Percentiles rank a stretch among this genome's conserved stretches.
These are phyloP conservation scores for Strix uralensis DNA, from an alignment of 2,113 vertebrate genomes.

Conservation along the genomic window DNA sequence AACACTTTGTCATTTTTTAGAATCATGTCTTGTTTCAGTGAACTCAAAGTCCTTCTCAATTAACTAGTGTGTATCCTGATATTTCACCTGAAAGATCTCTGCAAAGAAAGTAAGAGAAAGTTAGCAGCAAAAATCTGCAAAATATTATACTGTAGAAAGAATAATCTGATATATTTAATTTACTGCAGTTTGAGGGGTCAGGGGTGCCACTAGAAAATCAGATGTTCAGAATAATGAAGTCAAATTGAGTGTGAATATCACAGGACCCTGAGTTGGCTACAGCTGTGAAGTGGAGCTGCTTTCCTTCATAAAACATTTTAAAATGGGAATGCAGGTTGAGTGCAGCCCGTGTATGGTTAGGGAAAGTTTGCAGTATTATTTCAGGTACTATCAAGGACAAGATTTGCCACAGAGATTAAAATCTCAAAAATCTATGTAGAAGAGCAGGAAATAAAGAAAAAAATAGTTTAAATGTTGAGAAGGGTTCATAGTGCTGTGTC, in stretches of 20 bases:
- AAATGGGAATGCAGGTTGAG: not conserved
- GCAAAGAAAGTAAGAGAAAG: not conserved
- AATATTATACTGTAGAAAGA: not conserved
- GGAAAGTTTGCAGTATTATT: not conserved
- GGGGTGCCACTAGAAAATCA: not conserved
- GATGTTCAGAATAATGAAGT: not conserved
- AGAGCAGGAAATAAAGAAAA: not conserved
- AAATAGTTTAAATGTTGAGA: not conserved
- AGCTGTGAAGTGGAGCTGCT: not conserved
- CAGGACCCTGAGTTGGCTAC: not conserved
- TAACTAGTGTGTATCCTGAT: not conserved
- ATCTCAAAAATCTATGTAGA: not conserved
- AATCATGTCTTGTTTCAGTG: not conserved
- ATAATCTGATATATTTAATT: not conserved
- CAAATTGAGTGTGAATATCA: not conserved
- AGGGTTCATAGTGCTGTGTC: not conserved
- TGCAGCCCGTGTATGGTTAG: not conserved
- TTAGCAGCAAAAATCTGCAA: not conserved
- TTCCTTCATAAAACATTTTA: not conserved
- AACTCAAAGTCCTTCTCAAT: not conserved
- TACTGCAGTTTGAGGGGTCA: not conserved
- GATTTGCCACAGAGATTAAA: not conserved
- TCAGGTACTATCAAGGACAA: not conserved
- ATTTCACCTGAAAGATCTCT: not conserved
- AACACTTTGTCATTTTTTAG: not conserved